Conservation (phyloP, 2,113 vertebrate genomes). For the Albula goreensis region DNA sequence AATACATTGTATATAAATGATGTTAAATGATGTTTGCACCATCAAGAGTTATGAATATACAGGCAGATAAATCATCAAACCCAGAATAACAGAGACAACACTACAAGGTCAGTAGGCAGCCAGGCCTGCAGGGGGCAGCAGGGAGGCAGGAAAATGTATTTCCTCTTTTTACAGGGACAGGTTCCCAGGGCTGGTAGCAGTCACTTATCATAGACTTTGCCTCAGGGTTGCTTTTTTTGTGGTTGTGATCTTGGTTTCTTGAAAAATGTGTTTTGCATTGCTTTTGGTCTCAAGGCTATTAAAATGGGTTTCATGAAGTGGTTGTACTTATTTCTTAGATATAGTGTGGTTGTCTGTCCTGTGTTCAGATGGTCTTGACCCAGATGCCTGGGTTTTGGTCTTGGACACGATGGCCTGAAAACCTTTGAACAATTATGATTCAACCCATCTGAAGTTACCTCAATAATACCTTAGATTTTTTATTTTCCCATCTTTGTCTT, state of each 20-base stretch:
- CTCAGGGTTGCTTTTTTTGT: neutral
- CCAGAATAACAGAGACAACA: neutral
- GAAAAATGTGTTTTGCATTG: slow-evolving; percentile 6
- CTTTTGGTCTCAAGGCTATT: neutral
- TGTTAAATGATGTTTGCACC: neutral
- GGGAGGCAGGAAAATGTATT: neutral
- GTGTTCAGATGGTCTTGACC: too few species aligned
- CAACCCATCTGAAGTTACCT: too few species aligned
- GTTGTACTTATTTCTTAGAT: neutral
- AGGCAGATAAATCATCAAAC: neutral
- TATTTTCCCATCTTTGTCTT: too few species aligned
- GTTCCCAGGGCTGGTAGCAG: neutral
- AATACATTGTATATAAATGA: neutral
- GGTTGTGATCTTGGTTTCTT: neutral
- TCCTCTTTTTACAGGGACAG: neutral
- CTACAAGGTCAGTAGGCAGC: neutral
- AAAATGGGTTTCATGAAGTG: neutral
- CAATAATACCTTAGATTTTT: too few species aligned
- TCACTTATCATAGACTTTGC: neutral
- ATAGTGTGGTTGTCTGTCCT: too few species aligned
- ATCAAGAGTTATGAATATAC: neutral
- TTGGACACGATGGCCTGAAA: too few species aligned
- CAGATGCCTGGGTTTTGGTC: too few species aligned
- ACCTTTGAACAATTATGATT: too few species aligned
- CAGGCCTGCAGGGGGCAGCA: slow-evolving; percentile 5